Base-by-base conservation (phyloP, 2,888 invertebrate species). In the Caenorhabditis sp. region DNA sequence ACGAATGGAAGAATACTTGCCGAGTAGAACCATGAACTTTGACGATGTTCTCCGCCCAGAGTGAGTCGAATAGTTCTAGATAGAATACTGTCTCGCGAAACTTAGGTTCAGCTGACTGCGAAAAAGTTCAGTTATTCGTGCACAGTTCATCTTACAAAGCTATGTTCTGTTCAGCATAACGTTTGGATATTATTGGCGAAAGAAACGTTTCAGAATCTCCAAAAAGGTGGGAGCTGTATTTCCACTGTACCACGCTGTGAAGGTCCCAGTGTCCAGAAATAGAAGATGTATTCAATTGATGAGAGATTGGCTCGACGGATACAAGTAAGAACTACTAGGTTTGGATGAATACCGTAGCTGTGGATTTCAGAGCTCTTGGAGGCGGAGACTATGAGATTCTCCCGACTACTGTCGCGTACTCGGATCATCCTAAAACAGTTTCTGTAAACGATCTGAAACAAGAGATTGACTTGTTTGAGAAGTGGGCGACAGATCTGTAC, bases 361-460 rank as follows among this genome's bases (percentile, higher is more conserved):
- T 24, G 5, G n/a, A 56, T 38, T 51, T 54, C 16, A 68, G 68
- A 54, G 16, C 22, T 26, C 38, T 68, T 7, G 68, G 68, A 26
- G 68, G 68, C 2, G 28, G 47, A 16, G 75, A 75, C 4, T 75
- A 75, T 28, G 19, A 56, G 1, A 75, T 75, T 28, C 28, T 24
- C 8, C 44, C 66, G 14, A 66, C 51, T 16, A 75, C 75, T 1
- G 38, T 75, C 14, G 38, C 58, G 3, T 75, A 59, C 26, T 59
- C 66, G 35, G 75, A 75, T 7, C 75, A 75, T 68, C 75, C 75
- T 19, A 49, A 58, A 24, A 12, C 1, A 12, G 49, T 75, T 28
- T 66, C 75, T 16, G n/a, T 75, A 2, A 58, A 59, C n/a, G 75
- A 68, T 24, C 14, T 75, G 26, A 16, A 22, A 1, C 5, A 19